Conservation (phyloP, 2,113 vertebrate species). For the Larimichthys crocea region DNA sequence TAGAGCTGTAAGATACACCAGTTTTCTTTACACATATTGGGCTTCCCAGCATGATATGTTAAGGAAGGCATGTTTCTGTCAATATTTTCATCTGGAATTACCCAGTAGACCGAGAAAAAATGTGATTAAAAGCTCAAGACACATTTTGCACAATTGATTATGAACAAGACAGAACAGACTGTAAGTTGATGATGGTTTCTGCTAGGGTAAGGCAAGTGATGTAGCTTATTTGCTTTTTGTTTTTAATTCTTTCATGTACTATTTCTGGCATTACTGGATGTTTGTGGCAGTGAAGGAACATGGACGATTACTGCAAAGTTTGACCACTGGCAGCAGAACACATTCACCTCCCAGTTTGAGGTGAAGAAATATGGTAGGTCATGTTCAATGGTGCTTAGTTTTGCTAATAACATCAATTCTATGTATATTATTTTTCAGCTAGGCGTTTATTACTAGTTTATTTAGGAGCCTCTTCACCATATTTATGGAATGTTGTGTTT, state of each 20-base stretch:
- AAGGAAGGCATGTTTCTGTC: no score
- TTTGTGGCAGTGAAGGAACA: constrained; percentile 76
- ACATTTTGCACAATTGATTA: no score
- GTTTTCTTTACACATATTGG: no score
- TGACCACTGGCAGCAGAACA: constrained; percentile 80
- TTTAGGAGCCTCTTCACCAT: neutral
- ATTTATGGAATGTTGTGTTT: constrained; percentile 8
- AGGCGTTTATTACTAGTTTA: no score
- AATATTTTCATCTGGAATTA: no score
- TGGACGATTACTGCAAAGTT: constrained; percentile 82
- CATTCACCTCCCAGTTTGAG: constrained; percentile 77
- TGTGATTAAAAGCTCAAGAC: no score
- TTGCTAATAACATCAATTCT: neutral
- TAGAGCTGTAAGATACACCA: neutral
- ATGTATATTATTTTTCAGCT: no score
- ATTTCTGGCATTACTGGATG: neutral
- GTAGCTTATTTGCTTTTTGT: neutral
- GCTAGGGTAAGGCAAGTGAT: no score
- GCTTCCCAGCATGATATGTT: no score
- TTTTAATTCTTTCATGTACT: neutral
- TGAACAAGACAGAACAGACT: no score
- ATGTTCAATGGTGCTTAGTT: neutral
- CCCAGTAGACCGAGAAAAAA: no score
- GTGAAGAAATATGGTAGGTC: constrained; percentile 84
- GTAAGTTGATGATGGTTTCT: no score